Percentiles rank a stretch among this genome's conserved stretches.
phyloP scores from a whole-genome alignment of 2,113 vertebrate species.

The Pangasianodon hypophthalmus region DNA sequence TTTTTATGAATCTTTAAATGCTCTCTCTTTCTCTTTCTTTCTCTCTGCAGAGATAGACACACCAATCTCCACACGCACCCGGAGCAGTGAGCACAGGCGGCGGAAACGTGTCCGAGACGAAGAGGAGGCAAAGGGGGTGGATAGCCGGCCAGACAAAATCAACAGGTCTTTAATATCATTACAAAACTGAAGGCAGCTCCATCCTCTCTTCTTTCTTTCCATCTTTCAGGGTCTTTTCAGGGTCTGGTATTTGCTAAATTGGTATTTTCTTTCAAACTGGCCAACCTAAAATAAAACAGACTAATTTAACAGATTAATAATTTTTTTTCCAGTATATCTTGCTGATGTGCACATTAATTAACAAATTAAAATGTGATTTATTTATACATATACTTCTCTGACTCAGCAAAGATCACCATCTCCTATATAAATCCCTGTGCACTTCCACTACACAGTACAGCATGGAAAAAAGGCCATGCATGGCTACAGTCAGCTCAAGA shows the following conservation, averaged over 20 bases:
- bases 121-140: not conserved
- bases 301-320: not conserved
- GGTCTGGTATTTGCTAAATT: not conserved
- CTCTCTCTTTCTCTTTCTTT: not conserved
- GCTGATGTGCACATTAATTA: not conserved
- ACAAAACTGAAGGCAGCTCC: not conserved
- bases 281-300: not conserved
- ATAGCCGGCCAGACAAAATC: conserved; percentile 51
- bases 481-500: not conserved
- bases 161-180: conserved; percentile 50
- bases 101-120: conserved; percentile 52
- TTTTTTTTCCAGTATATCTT: not conserved
- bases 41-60: conserved; percentile 51
- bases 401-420: no score
- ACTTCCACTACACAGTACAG: not conserved
- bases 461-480: not conserved
- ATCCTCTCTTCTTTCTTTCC: not conserved
- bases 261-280: not conserved
- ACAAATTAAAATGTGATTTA: not conserved
- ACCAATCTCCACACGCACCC: conserved; percentile 58
- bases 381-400: not conserved
- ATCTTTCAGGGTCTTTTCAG: not conserved
- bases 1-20: not conserved
- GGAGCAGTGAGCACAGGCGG: conserved; percentile 68
- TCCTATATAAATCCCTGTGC: not conserved